Percentiles rank a stretch among this genome's conserved stretches.
Evolutionary conservation across 1,140 invertebrate genomes (phyloP).

Genomic region (Musca domestica): DNA sequence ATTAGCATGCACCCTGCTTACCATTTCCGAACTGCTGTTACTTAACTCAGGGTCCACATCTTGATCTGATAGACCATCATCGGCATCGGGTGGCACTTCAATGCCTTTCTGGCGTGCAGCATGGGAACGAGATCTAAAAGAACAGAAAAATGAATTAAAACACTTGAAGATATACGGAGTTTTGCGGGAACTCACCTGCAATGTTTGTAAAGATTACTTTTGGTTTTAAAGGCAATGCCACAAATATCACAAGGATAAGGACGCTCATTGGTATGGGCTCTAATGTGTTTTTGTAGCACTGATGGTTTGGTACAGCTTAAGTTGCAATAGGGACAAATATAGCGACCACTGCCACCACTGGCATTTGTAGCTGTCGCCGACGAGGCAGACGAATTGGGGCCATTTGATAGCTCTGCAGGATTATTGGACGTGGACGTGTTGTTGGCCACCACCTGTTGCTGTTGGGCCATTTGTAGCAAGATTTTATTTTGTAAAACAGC

Average conservation of each 20-base stretch:
- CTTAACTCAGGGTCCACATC: constrained; percentile 47
- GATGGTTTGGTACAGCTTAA: constrained; percentile 89
- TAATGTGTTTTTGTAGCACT: constrained; percentile 88
- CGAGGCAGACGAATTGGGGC: constrained; percentile 4
- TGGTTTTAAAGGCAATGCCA: constrained; percentile 91
- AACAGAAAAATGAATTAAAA: not conserved
- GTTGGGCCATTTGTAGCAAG: constrained; percentile 15
- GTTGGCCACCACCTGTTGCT: constrained; percentile 11
- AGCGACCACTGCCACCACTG: constrained; percentile 56
- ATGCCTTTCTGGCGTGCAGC: constrained; percentile 65
- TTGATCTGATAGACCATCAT: constrained; percentile 59
- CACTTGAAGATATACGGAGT: not conserved
- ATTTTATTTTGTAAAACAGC: constrained; percentile 12
- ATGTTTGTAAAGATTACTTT: constrained; percentile 92
- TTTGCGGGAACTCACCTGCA: constrained; percentile 56
- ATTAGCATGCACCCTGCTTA: too few species aligned
- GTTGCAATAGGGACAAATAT: constrained; percentile 85
- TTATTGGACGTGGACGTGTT: too few species aligned
- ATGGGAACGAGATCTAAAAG: constrained; percentile 71
- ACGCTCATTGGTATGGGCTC: constrained; percentile 88
- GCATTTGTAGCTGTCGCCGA: not conserved
- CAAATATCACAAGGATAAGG: constrained; percentile 86
- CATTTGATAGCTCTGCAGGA: not conserved
- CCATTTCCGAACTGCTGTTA: constrained; percentile 50
- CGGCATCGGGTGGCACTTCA: constrained; percentile 57